Base-by-base conservation (phyloP, 2,888 invertebrate genomes). In the Tachina fera region DNA sequence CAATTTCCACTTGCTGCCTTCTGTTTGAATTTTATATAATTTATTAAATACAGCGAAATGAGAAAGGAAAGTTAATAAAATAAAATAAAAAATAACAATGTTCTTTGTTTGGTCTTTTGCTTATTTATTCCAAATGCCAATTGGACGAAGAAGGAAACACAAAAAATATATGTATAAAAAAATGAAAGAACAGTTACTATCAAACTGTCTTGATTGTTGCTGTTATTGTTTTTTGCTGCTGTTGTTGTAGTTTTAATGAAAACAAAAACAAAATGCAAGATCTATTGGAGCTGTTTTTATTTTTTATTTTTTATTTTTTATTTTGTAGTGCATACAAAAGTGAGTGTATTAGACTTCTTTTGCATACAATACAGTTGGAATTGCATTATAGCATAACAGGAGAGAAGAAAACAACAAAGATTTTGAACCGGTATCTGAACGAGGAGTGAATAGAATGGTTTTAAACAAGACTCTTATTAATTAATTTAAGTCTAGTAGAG, bases 51-150 rank as follows among this genome's bases (percentile, higher is more conserved):
- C 61, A 56, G 47, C 31, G 49, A 76, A 65, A 65, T 71, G 58
- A 31, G 63, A 83, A 77, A 77, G 65, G 76, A 83, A 83, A 77
- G 70, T 76, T 82, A 45, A 61, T 61, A 75, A 43, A 43, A 76
- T 31, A 31, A 31, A 31, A 31, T 31, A 53, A 56, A 72, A 67
- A 49, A 11, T 14, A 49, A 49, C 8, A 49, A 19, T 22, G 43
- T 49, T 60, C 49, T 60, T 75, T 58, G 65, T 67, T 60, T 22
- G 16, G 49, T 51, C 16, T 49, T 47, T 81, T 78, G 60, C 39
- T 77, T 77, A 77, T 60, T 78, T 67, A 77, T 60, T 78, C 72
- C 67, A 78, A 74, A 83, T 83, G 77, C 77, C 77, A 83, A 74
- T 83, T 77, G 77, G 51, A 72, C 67, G 72, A 51, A 72, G 67